Base-by-base conservation (phyloP, 2,113 vertebrate genomes). In the Apodemus sylvaticus region DNA sequence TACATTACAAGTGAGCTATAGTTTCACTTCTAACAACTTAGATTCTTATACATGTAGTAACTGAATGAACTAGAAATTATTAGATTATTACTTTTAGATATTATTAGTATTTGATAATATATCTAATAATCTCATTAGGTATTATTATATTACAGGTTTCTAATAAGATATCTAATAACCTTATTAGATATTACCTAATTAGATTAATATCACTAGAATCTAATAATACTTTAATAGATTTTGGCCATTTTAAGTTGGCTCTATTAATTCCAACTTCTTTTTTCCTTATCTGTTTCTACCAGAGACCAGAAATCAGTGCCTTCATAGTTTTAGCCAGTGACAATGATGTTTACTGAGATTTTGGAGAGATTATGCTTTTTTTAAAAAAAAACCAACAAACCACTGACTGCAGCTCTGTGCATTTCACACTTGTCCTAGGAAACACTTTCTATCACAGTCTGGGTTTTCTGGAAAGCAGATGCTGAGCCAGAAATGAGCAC, bases 271-370 rank as follows among this genome's bases (percentile, higher is more conserved):
- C 29, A 92, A 51, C 11, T 85, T 85, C 39, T 39, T 29, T 64
- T 90, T 45, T 73, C 71, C 66, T 89, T 96, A 26, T 92, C 68
- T 91, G 58, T 60, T 13, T 95, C 24, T 73, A 34, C 7, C 58
- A 45, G 60, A 90, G 73, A 64, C 9, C 26, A 5, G 39, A 74
- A 90, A 81, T 55, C 24, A 31, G 66, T 76, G 86, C 7, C 60
- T 36, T 53, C 4, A 31, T 24, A 60, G 4, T 77, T 92, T 60
- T 74, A 58, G 60, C 10, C n/a, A 48, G 70, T 83, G 9, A 11
- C n/a, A 31, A 36, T 34, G n/a, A 31, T 87, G 12, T 66, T 94
- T 81, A 62, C 0, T 58, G 34, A 13, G 11, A 36, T 48, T 88
- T 86, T 58, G 60, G 64, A 42, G 24, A 87, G 55, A 95, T 53